These are phyloP conservation scores for Bos taurus DNA, from an alignment of 2,113 vertebrate genomes.

Conservation along the genomic window ARS-UCD2.0 NC_037351.1:26803501-26804000, in stretches of 20 bases:
- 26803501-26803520: neutral
- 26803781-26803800: neutral
- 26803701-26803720: neutral
- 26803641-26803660: neutral
- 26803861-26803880: neutral
- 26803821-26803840: neutral
- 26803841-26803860: neutral
- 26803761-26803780: neutral
- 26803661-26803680: neutral
- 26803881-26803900: neutral
- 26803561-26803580: neutral
- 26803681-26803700: neutral
- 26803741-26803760: neutral
- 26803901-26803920: neutral
- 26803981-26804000: neutral
- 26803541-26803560: neutral
- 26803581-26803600: accelerated
- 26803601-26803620: neutral
- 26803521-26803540: neutral
- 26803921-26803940: neutral
- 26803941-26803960: neutral
- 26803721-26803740: neutral
- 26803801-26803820: neutral
- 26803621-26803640: too few species aligned
- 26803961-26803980: neutral